Evolutionary conservation across 2,888 invertebrate genomes (phyloP), one percentile per base, ranked within the genome.

Genomic region (Callimorpha dominula): DNA sequence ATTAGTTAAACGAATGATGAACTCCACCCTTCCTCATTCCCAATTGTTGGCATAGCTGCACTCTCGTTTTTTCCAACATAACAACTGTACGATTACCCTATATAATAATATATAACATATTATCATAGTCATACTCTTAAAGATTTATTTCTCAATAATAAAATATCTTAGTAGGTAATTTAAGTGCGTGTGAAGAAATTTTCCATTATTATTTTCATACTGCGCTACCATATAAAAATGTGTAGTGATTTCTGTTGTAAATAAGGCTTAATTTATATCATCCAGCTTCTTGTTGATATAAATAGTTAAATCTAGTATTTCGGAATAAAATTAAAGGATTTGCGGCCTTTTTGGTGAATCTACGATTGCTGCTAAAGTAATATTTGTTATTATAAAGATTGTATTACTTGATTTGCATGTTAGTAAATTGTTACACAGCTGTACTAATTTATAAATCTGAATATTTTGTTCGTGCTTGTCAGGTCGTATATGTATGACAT

Each of bases 1-100:
- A 93, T 94, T 93, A 92, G 91, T 93, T 93, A 92, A 88, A 89
- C 90, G 91, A 90, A 91, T 92, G 90, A 92, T 92, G 90, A 90
- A 92, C 89, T 89, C 89, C 86, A 87, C 91, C 90, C 87, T 85
- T 84, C 80, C 74, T 84, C 78, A 78, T 82, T 85, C 79, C 78
- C 80, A 78, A 84, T 84, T 86, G 87, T 86, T 88, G 74, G 73
- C 72, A 82, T 43, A 75, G 52, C 49, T 78, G 78, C 81, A 78
- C 46, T 76, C 49, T 49, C n/a, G 64, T 74, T 74, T 70, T 71
- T 75, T 66, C 66, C 66, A 74, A 64, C 70, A 57, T 76, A 43
- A 31, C 17, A 7, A 63, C 68, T 54, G 46, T 74, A 73, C 63
- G 11, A n/a, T 43, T 20, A 4, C 40, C 15, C 31, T 15, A 5